Base-by-base conservation (phyloP, 2,888 invertebrate genomes). In the Shargacucullia verbasci region DNA sequence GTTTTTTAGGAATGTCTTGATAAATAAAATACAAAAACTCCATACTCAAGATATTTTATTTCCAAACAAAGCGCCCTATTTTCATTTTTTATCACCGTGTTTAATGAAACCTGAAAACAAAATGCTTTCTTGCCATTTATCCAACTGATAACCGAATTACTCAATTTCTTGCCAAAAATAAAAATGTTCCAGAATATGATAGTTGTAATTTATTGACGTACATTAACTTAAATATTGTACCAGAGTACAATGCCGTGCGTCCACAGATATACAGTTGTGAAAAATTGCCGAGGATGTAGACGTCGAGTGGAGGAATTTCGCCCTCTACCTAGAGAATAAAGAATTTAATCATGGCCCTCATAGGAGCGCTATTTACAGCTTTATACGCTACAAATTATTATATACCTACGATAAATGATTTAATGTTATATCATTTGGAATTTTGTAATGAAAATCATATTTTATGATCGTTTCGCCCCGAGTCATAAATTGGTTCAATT, bases 211-310 rank as follows among this genome's bases (percentile, higher is more conserved):
- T 70, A 76, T 77, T 70, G 55, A 56, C 57, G 58, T 61, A 66
- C 69, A 79, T 80, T 75, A 75, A 62, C 70, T 79, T 71, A 59
- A 70, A 75, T 72, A 73, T 79, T 80, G 78, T 69, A 62, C 76
- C 73, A 76, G 68, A 40, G 43, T 59, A 78, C 68, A 67, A 67
- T 72, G 63, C 70, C 59, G 59, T 53, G 53, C 64, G 61, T 72
- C 68, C 62, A 61, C 66, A 74, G 70, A 76, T 70, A 62, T 43
- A 70, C 55, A 80, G 81, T 81, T 73, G 84, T 88, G 88, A 89
- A 89, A 91, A 89, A 90, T 89, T 84, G 80, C 86, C 79, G 73
- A 74, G 80, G 81, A 89, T 87, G 82, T 85, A 88, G 87, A 88
- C 87, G 84, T 88, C 82, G 78, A 83, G 81, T 75, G 79, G 70